Evolutionary conservation across 2,113 vertebrate species (phyloP), one percentile per base, ranked within the genome.

Genomic region (Neolamprologus fasciatus): DNA sequence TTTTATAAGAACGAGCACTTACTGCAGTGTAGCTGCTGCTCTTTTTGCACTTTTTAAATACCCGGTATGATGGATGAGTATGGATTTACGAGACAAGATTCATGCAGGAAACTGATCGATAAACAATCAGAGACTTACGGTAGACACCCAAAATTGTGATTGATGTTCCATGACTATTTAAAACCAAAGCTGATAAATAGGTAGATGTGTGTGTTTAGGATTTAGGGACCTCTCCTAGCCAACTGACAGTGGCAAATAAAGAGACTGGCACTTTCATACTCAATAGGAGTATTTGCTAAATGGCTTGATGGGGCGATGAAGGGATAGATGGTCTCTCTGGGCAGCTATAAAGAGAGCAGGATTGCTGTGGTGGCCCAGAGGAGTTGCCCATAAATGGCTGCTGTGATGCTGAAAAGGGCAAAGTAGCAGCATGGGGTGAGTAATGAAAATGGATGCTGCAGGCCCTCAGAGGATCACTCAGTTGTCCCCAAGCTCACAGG

Each of bases 331-430:
- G 68, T 93, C 89, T 89, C 88, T 83, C 13, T 5, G 42, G 90
- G 55, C 57, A 7, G 31, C 82, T 86, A 55, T 89, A 86, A 87
- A 90, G 55, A 33, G 19, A 85, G 37, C 23, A 9, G 71, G 37
- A 8, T 13, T 37, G 61, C 8, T 42, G 54, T 28, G 45, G 31
- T 3, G 55, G 54, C 89, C 76, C 91, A 84, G 10, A 58, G 85
- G 89, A 85, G 83, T 45, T 2, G 23, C 55, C 85, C 84, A 86
- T 85, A 91, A 94, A 93, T 82, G 80, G 80, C 57, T 85, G 80
- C 83, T 86, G n/a, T 92, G 92, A 90, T 83, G 89, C 84, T 94
- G 57, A 85, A 94, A 95, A 96, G 92, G 92, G 87, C 84, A 93
- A 54, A 87, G 85, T 17, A 90, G 66, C 89, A 83, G 87, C 89